Evolutionary conservation across 2,888 invertebrate species (phyloP).

Genomic region (Mellilla xanthometata): DNA sequence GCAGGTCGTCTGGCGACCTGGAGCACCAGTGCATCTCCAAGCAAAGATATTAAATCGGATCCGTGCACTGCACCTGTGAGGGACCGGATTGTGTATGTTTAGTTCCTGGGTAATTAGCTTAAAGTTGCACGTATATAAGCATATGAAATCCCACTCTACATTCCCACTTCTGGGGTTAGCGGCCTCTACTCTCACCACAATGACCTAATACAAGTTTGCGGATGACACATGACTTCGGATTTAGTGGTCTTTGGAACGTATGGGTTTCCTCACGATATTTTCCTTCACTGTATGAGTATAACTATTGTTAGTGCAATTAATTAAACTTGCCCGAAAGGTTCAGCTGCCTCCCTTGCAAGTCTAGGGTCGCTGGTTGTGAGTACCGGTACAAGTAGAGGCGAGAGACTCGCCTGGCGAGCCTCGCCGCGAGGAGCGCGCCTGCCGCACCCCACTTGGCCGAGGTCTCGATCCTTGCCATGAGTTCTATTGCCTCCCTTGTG

Average conservation of each 20-base stretch:
- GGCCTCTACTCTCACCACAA: no score
- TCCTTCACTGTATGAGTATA: no score
- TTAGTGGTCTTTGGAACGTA: no score
- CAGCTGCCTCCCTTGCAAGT: slow-evolving; percentile 62
- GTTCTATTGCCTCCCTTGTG: slow-evolving; percentile 63
- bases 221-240: no score
- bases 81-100: no score
- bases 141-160: no score
- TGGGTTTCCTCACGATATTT: no score
- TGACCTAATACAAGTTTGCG: no score
- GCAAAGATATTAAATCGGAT: slow-evolving; percentile 84
- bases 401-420: slow-evolving; percentile 69
- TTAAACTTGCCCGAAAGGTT: slow-evolving; percentile 75
- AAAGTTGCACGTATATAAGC: no score
- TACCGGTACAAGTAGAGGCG: slow-evolving; percentile 82
- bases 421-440: slow-evolving; percentile 80
- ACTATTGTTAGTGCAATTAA: background rate
- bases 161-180: no score
- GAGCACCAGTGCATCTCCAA: slow-evolving; percentile 86
- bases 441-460: slow-evolving; percentile 81
- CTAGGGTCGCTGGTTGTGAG: slow-evolving; percentile 70
- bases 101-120: no score
- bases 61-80: slow-evolving; percentile 84
- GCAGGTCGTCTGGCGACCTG: slow-evolving; percentile 85
- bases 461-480: slow-evolving; percentile 79